Base-by-base conservation (phyloP, 2,888 invertebrate genomes). In the Parelbella ahira region DNA sequence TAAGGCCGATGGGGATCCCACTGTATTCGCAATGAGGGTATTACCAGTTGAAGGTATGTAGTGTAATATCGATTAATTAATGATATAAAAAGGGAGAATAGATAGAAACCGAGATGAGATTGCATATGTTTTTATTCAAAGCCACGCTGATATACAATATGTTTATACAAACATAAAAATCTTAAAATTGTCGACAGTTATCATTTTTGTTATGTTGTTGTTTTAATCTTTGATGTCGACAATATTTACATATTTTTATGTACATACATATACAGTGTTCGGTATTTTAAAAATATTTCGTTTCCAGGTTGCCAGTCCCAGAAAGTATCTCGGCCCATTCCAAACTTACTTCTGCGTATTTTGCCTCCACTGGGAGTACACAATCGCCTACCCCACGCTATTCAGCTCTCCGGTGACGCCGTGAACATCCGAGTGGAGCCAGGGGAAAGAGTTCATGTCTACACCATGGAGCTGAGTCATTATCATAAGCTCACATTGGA, bases 311-410 rank as follows among this genome's bases (percentile, higher is more conserved):
- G 79, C 28, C 74, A 73, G 41, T 68, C 81, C 0, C 72, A 70
- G 24, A 77, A 80, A 50, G 64, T 80, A 4, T 75, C 80, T 0
- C 79, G 89, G 1, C 69, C 89, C 0, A 90, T 93, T 29, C 95
- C 95, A 0, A 93, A 94, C 71, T 93, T 93, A 64, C 72, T 91
- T 3, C 87, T 95, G 32, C 89, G 91, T 23, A 83, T 95, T n/a
- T 68, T 93, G 29, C 93, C 95, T 0, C 93, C 95, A 0, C 78
- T 95, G 9, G 89, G 92, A 2, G 77, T 95, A 6, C 92, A 93
- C 80, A 95, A 95, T 71, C 91, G 92, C 13, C 81, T 95, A 23
- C 94, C 95, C 0, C 93, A 93, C 68, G 91, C 93, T 0, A 69
- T 93, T 15, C 90, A 92, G 60, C 80, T 49, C 1, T 50, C 49